Conservation (phyloP, 92 coral and sea anemone genomes). For the Phymanthus crucifer region DNA sequence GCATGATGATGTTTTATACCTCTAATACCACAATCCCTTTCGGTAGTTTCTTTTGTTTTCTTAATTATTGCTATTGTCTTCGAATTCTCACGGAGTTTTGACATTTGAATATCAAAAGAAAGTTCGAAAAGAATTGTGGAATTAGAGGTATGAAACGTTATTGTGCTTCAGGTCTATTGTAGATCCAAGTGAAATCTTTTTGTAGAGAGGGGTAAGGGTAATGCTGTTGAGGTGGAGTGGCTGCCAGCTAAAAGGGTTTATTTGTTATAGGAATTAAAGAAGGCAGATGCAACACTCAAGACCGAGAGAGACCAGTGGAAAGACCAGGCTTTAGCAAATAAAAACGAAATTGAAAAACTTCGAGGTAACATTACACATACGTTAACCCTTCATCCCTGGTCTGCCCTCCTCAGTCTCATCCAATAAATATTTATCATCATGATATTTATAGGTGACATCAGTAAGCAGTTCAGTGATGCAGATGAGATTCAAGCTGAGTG, state of each 20-base stretch:
- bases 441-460: constrained; percentile 83
- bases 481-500: constrained; percentile 94
- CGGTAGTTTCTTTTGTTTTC: too few species aligned
- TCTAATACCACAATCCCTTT: too few species aligned
- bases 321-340: constrained; percentile 89
- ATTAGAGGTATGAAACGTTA: too few species aligned
- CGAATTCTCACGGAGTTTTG: too few species aligned
- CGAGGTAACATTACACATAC: constrained; percentile 55
- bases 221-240: too few species aligned
- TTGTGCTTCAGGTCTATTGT: too few species aligned
- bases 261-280: constrained; percentile 72
- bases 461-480: constrained; percentile 97
- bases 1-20: too few species aligned
- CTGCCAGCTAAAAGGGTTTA: not conserved
- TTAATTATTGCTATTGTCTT: too few species aligned
- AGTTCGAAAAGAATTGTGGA: too few species aligned
- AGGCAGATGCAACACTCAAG: constrained; percentile 70
- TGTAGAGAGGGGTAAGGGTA: too few species aligned
- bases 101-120: too few species aligned
- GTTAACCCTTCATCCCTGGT: not conserved
- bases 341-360: constrained; percentile 91
- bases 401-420: not conserved
- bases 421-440: not conserved
- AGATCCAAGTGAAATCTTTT: too few species aligned
- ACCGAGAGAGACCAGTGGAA: constrained; percentile 94